Evolutionary conservation across 2,113 vertebrate genomes (phyloP), one percentile per base, ranked within the genome.

Genomic region (Calypte anna): DNA sequence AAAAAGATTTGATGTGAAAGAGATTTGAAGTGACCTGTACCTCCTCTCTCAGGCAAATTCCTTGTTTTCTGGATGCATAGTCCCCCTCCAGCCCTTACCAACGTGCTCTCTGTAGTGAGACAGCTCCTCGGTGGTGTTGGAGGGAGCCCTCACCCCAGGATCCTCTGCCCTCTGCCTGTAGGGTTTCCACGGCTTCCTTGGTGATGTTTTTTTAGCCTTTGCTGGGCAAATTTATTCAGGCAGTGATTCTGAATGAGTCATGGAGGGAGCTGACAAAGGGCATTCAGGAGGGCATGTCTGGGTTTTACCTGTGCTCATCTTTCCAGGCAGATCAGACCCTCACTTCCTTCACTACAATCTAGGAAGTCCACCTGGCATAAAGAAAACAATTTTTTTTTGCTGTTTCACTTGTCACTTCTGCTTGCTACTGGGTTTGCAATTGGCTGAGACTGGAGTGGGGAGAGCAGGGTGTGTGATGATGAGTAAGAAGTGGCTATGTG

Each of bases 151-250:
- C 14, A 48, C 53, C 50, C 63, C 0, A 3, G 73, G 43, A 58
- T 68, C 59, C 82, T 82, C 67, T 82, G 58, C 82, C 80, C 20
- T 19, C 94, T 87, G 88, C 82, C 55, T 38, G 78, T 53, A 54
- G 69, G 57, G 51, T 91, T 93, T 53, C 72, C 69, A 46, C 30
- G 13, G 55, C 67, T 55, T 77, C 64, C 90, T 94, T 18, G 38
- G 82, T 97, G 84, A 44, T 58, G 78, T 91, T 83, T 79, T 46
- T 80, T 81, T 33, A 33, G 28, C 82, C 87, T 94, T 95, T 93
- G 85, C 84, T 79, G 31, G 93, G 90, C 92, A 95, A 96, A 95
- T 92, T 95, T 92, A 91, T 94, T 92, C 25, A 21, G 92, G 93
- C 70, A 69, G 79, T 25, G 89, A 91, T 93, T 96, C 76, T 86